Percentiles rank a stretch among this genome's conserved stretches.
Conservation (phyloP, 2,888 invertebrate species). For the Selenia dentaria region DNA sequence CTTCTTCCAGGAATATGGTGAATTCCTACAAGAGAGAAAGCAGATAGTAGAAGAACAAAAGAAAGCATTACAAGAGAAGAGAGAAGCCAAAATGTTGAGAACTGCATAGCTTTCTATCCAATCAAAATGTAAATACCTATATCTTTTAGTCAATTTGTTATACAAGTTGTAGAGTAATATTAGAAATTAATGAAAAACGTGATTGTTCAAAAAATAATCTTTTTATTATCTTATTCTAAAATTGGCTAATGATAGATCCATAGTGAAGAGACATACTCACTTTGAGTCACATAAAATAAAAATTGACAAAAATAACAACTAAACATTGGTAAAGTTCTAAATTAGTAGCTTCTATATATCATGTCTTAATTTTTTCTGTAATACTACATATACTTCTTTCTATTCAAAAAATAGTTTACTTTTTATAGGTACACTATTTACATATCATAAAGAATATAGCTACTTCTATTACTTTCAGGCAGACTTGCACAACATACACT, state of each 20-base stretch:
- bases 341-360: constrained; percentile 9
- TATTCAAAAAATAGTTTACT: constrained; percentile 1
- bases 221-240: constrained; percentile 30
- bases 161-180: constrained; percentile 34
- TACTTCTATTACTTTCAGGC: neutral
- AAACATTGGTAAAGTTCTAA: constrained; percentile 6
- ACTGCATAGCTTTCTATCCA: constrained; percentile 77
- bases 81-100: constrained; percentile 96
- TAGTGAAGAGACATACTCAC: constrained; percentile 5
- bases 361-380: neutral
- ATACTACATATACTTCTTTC: neutral
- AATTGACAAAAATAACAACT: constrained; percentile 7
- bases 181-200: constrained; percentile 23
- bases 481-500: too few species aligned
- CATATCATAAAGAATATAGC: neutral
- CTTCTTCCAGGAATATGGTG: constrained; percentile 89
- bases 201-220: constrained; percentile 30
- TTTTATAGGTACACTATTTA: neutral
- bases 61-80: constrained; percentile 90
- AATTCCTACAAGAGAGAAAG: constrained; percentile 92
- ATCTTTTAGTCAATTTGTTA: constrained; percentile 24
- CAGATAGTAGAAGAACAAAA: constrained; percentile 89
- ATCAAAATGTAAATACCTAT: constrained; percentile 28
- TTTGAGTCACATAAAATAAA: constrained; percentile 1
- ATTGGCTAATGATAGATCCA: constrained; percentile 25